These are phyloP conservation scores for Percina caprodes DNA, from an alignment of 2,113 vertebrate species.

Conservation along the genomic window DNA sequence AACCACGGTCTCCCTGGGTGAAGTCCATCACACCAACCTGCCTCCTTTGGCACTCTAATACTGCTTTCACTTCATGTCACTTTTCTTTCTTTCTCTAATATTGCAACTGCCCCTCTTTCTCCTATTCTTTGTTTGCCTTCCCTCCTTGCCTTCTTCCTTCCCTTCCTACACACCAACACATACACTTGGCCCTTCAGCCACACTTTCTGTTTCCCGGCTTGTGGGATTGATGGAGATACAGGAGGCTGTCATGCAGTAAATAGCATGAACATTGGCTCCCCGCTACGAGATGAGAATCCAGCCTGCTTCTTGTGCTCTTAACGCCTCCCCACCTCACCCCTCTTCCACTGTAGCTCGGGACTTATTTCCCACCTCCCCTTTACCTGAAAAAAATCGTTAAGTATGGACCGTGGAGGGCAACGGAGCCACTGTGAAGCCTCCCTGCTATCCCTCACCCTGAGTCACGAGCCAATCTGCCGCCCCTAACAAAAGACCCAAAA, in stretches of 20 bases:
- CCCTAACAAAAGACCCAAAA: constrained; percentile 27
- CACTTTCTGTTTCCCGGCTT: background rate
- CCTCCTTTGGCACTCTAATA: too few relatives aligned
- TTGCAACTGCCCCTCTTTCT: background rate
- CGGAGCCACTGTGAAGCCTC: background rate
- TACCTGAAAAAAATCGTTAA: constrained; percentile 19
- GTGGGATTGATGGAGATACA: constrained; percentile 71
- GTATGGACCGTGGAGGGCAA: constrained; percentile 5
- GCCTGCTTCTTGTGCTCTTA: constrained; percentile 47
- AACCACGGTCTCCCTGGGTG: too few relatives aligned
- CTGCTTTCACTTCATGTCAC: too few relatives aligned
- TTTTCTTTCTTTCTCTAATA: background rate
- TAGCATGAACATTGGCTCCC: constrained; percentile 63
- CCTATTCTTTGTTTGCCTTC: constrained; percentile 10
- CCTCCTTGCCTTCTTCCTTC: background rate
- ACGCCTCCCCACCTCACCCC: constrained; percentile 33
- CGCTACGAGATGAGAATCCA: constrained; percentile 69
- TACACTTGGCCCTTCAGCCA: background rate
- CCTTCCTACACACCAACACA: background rate
- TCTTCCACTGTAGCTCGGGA: constrained; percentile 8
- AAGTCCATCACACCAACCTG: too few relatives aligned
- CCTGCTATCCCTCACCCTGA: constrained; percentile 28
- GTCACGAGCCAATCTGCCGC: constrained; percentile 31
- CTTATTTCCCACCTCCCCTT: constrained; percentile 1
- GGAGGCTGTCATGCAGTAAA: constrained; percentile 80